Evolutionary conservation across 2,113 vertebrate genomes (phyloP).

Genomic region (Hypanus sabinus): DNA sequence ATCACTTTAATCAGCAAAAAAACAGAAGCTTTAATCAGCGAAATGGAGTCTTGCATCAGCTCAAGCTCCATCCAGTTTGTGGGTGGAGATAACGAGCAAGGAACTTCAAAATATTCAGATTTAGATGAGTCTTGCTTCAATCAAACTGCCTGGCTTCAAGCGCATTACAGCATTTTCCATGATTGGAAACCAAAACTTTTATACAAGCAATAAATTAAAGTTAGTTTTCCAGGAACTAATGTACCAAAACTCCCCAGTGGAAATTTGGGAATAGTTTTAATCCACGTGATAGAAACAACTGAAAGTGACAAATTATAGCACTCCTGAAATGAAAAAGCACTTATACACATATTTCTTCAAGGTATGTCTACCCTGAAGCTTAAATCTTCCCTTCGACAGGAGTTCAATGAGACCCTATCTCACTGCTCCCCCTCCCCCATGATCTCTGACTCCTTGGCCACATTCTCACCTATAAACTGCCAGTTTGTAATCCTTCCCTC

Average conservation of each 20-base stretch:
- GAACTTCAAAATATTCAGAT: neutral
- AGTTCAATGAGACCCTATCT: too few relatives aligned
- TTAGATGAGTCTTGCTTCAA: neutral
- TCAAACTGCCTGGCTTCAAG: neutral
- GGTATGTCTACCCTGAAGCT: too few relatives aligned
- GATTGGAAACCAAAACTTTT: neutral
- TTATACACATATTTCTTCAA: too few relatives aligned
- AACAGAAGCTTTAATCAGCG: too few relatives aligned
- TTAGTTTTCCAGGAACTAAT: neutral
- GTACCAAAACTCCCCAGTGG: neutral
- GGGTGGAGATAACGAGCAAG: neutral
- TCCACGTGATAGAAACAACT: neutral
- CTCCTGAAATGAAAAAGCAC: neutral
- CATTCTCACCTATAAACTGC: too few relatives aligned
- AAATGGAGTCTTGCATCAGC: too few relatives aligned
- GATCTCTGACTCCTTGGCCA: too few relatives aligned
- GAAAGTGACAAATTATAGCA: neutral
- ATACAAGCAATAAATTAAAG: neutral
- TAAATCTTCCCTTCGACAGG: too few relatives aligned
- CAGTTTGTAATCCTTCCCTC: too few relatives aligned
- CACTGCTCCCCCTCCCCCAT: too few relatives aligned
- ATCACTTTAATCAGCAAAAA: too few relatives aligned
- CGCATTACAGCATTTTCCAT: neutral
- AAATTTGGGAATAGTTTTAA: neutral
- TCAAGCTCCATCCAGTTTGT: neutral